Conservation (phyloP, 2,888 invertebrate species). For the Trimorus sp. region DNA sequence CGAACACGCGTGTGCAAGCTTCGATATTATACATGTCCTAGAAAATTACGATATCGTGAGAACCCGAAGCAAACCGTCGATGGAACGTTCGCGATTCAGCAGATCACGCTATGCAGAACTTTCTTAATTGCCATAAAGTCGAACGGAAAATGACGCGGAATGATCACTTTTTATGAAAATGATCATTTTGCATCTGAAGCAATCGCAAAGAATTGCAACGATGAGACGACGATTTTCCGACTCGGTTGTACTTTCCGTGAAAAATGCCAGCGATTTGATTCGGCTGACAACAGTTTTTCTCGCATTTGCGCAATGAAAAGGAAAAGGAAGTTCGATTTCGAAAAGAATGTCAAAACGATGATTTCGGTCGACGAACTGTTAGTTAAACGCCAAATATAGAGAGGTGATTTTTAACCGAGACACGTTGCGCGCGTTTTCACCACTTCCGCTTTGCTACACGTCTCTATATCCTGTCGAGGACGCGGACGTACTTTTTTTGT, state of each 20-base stretch:
- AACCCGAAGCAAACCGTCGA: constrained; percentile 43
- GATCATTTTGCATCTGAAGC: too few species aligned
- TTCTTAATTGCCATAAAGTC: constrained; percentile 49
- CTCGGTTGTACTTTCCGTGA: background rate
- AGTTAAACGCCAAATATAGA: constrained; percentile 38
- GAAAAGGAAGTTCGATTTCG: constrained; percentile 24
- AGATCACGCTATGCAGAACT: constrained; percentile 44
- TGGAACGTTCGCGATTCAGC: constrained; percentile 47
- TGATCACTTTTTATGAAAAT: constrained; percentile 24
- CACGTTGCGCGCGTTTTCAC: constrained; percentile 63
- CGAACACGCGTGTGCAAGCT: constrained; percentile 30
- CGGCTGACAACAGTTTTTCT: background rate
- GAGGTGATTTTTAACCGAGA: constrained; percentile 55
- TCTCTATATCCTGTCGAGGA: constrained; percentile 41
- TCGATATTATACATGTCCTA: constrained; percentile 49
- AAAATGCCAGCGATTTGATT: constrained; percentile 14
- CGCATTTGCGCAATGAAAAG: constrained; percentile 27
- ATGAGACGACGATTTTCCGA: background rate
- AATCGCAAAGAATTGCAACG: background rate
- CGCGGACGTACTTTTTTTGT: too few species aligned
- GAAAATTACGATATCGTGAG: constrained; percentile 53
- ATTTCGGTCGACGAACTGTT: constrained; percentile 25
- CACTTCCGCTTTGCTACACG: constrained; percentile 60
- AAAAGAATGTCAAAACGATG: constrained; percentile 36
- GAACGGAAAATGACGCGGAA: constrained; percentile 10